Evolutionary conservation across 2,888 invertebrate species (phyloP), one percentile per base, ranked within the genome.

Genomic region (Megaustenia siamemsis): DNA sequence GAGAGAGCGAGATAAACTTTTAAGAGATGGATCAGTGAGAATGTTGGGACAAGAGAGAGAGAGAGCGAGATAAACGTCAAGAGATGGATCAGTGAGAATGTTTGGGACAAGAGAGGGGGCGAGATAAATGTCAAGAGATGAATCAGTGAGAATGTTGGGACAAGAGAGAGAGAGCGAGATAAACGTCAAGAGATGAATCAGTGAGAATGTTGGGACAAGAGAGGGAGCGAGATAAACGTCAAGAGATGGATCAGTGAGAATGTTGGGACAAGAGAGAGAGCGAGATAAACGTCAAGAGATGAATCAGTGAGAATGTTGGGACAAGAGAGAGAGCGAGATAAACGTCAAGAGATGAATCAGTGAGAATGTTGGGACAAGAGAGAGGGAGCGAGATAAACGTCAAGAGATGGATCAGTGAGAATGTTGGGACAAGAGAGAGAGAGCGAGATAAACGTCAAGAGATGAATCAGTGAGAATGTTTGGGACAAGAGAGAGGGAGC

Each of bases 1-100:
- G 43, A 28, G 71, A 71, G 45, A 45, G 21, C 97, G 73, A 97
- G 97, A 87, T 98, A 98, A 98, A 98, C 94, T 96, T 98, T 88
- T 96, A 99, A 93, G 98, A 98, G 95, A 97, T 99, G 93, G 98
- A 99, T 95, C 97, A n/a, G n/a, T n/a, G n/a, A n/a, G n/a, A n/a
- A n/a, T 99, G 90, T 97, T 97, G 94, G 99, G n/a, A 76, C 49
- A 66, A 71, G 71, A 43, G 71, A 40, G 40, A n/a, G n/a, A 71
- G 71, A 43, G 38, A n/a, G 40, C 21, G 15, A n/a, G 21, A 66
- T 28, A 4, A 32, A 32, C 32, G 66, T 5, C 56, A 56, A 21
- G 56, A 21, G 56, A 24, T 4, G 24, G 21, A 4, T 18, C 56
- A 28, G 28, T 21, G 21, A 18, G 5, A 38, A 38, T 2, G 68